Evolutionary conservation across 2,797 vertebrate species (phyloP).

Genomic region (Xiphorhynchus erythropygius): DNA sequence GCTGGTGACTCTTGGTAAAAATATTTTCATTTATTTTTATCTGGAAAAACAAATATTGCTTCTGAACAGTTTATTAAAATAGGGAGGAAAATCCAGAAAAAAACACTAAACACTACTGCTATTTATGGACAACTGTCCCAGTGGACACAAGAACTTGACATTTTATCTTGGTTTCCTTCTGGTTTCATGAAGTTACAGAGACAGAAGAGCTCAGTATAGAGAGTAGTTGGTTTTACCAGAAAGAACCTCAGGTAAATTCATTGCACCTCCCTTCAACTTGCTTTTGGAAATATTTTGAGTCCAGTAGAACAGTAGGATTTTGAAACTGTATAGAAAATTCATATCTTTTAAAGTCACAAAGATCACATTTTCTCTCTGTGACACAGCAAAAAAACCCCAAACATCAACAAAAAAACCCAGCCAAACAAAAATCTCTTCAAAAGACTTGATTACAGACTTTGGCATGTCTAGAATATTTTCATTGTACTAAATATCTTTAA

Average conservation of each 20-base stretch:
- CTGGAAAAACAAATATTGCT: background rate
- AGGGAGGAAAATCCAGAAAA: background rate
- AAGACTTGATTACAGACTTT: background rate
- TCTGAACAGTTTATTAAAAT: background rate
- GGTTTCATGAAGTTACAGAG: background rate
- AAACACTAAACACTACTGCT: background rate
- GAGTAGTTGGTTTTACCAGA: background rate
- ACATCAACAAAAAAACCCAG: background rate
- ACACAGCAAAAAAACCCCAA: accelerated
- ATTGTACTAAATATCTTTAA: background rate
- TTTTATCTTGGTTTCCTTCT: background rate
- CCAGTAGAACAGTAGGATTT: background rate
- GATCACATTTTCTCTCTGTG: background rate
- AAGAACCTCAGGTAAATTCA: background rate
- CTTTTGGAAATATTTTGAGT: background rate
- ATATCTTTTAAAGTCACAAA: background rate
- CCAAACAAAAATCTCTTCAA: background rate
- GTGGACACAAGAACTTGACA: background rate
- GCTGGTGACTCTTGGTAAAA: background rate
- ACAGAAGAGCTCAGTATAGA: background rate
- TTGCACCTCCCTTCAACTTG: background rate
- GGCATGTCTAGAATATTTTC: background rate
- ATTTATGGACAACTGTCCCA: background rate
- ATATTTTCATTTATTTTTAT: background rate
- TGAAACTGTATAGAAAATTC: background rate